Percentiles rank a stretch among this genome's conserved stretches.
Conservation (phyloP, 1,140 invertebrate species). For the Babylonia areolata region DNA sequence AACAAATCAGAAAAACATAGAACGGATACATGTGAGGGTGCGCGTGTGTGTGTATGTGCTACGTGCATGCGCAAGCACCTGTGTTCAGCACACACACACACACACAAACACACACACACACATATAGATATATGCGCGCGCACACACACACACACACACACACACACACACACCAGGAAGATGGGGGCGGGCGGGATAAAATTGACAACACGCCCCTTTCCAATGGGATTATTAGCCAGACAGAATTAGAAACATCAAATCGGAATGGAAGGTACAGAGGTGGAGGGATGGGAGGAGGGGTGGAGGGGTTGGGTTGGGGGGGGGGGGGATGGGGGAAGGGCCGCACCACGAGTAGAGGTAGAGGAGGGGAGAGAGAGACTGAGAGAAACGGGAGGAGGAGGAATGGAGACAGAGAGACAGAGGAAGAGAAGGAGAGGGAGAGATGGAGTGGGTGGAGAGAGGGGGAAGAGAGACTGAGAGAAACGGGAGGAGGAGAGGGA, state of each 20-base stretch:
- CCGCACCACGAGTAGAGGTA: neutral
- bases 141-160: constrained; percentile 22
- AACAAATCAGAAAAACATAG: too few species aligned
- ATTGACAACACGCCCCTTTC: too few species aligned
- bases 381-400: too few species aligned
- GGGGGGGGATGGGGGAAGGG: too few species aligned
- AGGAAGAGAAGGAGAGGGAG: too few species aligned
- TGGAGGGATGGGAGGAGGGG: neutral
- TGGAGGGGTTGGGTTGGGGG: too few species aligned
- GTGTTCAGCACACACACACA: neutral
- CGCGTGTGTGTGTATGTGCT: neutral
- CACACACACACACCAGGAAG: neutral
- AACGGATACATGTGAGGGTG: neutral
- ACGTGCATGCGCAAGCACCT: neutral
- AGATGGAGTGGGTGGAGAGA: too few species aligned
- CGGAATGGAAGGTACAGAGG: neutral
- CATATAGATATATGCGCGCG: neutral
- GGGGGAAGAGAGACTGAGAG: too few species aligned
- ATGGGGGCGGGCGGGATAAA: too few species aligned
- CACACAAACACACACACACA: constrained; percentile 26
- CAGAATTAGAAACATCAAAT: neutral
- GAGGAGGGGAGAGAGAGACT: constrained; percentile 78
- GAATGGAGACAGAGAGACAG: too few species aligned
- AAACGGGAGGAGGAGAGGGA: neutral
- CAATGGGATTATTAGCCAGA: neutral